Evolutionary conservation across 2,797 vertebrate genomes (phyloP), one percentile per base, ranked within the genome.

Genomic region (Pelochelys cantorii): DNA sequence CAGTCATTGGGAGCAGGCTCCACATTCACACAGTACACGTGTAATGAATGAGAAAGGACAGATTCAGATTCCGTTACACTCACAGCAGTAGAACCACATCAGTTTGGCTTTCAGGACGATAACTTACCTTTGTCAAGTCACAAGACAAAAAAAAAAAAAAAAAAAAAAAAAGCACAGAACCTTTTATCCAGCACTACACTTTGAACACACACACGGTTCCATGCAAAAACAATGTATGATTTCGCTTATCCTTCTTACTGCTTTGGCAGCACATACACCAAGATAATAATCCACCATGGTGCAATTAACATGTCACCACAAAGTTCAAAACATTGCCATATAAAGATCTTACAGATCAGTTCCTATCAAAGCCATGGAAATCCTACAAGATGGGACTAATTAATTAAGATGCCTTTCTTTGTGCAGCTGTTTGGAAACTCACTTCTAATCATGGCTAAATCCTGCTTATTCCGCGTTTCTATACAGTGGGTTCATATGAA

Each of bases 191-290:
- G 37, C 27, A 42, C 12, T 27, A 27, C 13, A 77, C 23, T 22
- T 27, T 77, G 23, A 42, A 71, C 42, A 77, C 7, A 2, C 13
- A 12, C 23, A 48, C 11, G 4, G 42, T 27, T 48, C 74, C 42
- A 48, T 52, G 42, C 11, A 77, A 48, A 52, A 77, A 52, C 4
- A 12, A 77, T 17, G 23, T 12, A 27, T 8, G 12, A 15, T 25
- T 77, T 52, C 27, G 9, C 74, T 77, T 52, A 8, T 12, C 23
- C 7, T 77, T 77, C 74, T 77, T 52, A 77, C 7, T 77, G 42
- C 23, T 77, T 77, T 42, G 25, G 48, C 25, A 48, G 5, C 10
- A 42, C 42, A 52, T 27, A 52, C 0, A 0, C 55, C 0, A 0
- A 87, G 29, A 56, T 81, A 81, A 87, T 62, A 11, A 37, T 17